phyloP scores from a whole-genome alignment of 2,797 vertebrate species.

The Sitta carolinensis region DNA sequence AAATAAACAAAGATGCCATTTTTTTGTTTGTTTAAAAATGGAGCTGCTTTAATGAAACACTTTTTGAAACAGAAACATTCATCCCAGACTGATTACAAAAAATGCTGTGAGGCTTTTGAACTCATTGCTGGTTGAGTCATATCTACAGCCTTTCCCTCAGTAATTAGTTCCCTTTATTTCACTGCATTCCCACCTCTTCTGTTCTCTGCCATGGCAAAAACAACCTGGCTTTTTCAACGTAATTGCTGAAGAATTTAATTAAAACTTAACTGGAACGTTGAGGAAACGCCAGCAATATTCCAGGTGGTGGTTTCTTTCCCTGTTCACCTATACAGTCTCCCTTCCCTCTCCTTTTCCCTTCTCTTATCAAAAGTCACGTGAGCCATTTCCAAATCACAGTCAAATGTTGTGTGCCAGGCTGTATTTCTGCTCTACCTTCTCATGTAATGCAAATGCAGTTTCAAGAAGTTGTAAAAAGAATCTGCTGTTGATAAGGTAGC shows the following conservation, averaged over 20 bases:
- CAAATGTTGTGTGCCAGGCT: not conserved
- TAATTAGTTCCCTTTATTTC: conserved; percentile 31
- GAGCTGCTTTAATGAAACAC: conserved; percentile 53
- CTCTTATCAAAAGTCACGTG: not conserved
- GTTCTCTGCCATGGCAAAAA: not conserved
- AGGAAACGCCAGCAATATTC: not conserved
- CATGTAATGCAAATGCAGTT: not conserved
- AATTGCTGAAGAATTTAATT: not conserved
- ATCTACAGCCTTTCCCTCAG: not conserved
- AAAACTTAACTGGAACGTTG: not conserved
- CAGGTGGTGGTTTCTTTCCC: not conserved
- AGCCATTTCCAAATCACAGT: not conserved
- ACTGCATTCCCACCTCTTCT: not conserved
- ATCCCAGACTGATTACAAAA: not conserved
- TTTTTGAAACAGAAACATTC: conserved; percentile 32
- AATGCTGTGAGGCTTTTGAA: not conserved
- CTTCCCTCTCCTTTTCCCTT: not conserved
- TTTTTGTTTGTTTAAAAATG: conserved; percentile 1
- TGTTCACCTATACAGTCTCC: not conserved
- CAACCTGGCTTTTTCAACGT: fast-evolving
- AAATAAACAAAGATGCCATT: conserved; percentile 47
- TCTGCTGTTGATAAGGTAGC: not conserved
- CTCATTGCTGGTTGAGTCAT: not conserved
- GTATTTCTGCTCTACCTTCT: not conserved
- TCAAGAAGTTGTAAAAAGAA: not conserved